Evolutionary conservation across 2,888 invertebrate genomes (phyloP), one percentile per base, ranked within the genome.

Genomic region (Branchellion lobata): DNA sequence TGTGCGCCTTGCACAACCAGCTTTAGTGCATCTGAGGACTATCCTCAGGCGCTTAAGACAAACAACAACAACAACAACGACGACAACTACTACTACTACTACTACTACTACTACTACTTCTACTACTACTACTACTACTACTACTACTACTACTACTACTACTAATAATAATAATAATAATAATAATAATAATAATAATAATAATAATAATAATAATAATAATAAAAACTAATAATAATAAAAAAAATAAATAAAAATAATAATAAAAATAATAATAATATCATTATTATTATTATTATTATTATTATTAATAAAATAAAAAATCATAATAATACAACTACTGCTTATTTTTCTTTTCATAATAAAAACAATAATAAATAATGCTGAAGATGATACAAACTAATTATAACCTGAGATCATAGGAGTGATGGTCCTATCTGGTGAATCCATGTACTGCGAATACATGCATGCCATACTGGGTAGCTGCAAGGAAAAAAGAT

Each of bases 391-490:
- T n/a, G 29, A 8, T 5, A 65, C 65, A 8, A 65, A 24, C 65
- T 8, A 47, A 47, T 47, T 29, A 74, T 36, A 57, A 80, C 80
- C 80, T 29, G 80, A 80, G 36, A 80, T 80, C 80, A 80, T 80
- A 21, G 80, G 80, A n/a, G 80, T 80, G 27, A 80, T 76, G 33
- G 80, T 80, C n/a, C 80, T 74, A 33, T 80, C 80, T 21, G 80
- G 65, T n/a, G 80, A 80, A 53, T 80, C 80, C 80, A 80, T 76
- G 80, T 80, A 80, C 76, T 80, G 80, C n/a, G 80, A 80, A 31
- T 80, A 80, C 80, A 80, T 80, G 51, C 80, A 80, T 21, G 80
- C 80, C 80, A 80, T 80, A 65, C 69, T 74, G 71, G 3, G 61
- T 57, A 57, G 24, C 61, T 57, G 61, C 24, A 24, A n/a, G 5